phyloP scores from a whole-genome alignment of 2,797 vertebrate species.

The Peromyscus eremicus region DNA sequence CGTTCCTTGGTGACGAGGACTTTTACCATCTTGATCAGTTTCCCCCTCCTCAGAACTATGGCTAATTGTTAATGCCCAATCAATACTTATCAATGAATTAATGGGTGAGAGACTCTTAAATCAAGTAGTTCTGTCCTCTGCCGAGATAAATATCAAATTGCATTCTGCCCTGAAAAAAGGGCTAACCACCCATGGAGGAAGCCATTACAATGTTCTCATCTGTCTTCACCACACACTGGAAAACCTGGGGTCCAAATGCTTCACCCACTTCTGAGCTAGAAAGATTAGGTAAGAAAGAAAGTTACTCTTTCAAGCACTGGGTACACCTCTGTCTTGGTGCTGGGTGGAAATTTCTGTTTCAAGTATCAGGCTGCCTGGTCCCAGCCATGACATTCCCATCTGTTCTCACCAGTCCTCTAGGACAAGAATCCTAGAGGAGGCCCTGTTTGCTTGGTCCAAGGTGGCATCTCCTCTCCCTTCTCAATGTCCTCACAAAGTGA shows the following conservation, averaged over 20 bases:
- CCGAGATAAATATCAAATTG: not conserved
- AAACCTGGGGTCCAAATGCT: not conserved
- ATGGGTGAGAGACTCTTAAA: not conserved
- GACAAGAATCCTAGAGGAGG: not conserved
- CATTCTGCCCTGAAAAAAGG: not conserved
- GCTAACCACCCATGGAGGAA: not conserved
- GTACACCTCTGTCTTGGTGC: not conserved
- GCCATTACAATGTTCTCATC: not conserved
- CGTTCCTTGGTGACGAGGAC: not conserved
- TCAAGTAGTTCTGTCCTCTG: not conserved
- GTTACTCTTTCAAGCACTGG: not conserved
- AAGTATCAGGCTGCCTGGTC: not conserved
- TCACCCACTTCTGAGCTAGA: not conserved
- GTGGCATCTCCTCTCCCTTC: not conserved
- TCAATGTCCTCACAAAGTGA: not conserved
- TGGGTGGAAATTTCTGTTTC: not conserved
- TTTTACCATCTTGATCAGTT: not conserved
- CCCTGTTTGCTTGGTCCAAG: accelerated
- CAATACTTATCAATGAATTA: slow-evolving; percentile 41
- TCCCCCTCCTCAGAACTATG: not conserved
- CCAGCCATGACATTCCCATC: not conserved
- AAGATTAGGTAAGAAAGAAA: slow-evolving; percentile 12
- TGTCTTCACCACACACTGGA: not conserved
- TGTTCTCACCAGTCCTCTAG: not conserved
- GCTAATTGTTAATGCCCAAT: not conserved